Conservation (phyloP, 2,113 vertebrate species). For the Oncorhynchus tshawytscha region DNA sequence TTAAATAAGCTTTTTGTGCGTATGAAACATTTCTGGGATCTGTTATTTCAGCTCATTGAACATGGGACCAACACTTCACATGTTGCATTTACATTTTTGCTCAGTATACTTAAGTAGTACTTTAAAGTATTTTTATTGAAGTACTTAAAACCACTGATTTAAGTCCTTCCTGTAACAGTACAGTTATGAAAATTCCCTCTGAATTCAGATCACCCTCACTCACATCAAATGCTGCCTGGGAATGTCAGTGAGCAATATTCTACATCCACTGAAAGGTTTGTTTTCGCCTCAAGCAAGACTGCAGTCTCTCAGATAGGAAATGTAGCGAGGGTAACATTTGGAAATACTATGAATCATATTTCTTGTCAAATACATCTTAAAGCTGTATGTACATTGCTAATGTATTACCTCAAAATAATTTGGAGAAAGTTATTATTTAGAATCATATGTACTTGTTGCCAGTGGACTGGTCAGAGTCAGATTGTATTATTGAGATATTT, state of each 20-base stretch:
- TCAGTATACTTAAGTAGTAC: too few species aligned
- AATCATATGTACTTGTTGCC: neutral
- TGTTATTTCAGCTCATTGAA: too few species aligned
- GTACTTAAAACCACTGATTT: too few species aligned
- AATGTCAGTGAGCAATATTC: constrained; percentile 11
- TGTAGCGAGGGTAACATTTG: neutral
- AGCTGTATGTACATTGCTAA: neutral
- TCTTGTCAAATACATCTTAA: neutral
- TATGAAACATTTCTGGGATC: too few species aligned
- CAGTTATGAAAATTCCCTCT: neutral
- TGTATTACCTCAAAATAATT: neutral
- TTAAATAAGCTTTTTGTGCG: too few species aligned
- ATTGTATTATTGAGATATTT: neutral
- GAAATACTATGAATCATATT: neutral
- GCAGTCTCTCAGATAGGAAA: neutral
- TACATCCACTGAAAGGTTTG: constrained; percentile 9
- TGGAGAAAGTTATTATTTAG: neutral
- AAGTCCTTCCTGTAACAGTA: neutral
- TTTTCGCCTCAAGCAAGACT: constrained; percentile 4
- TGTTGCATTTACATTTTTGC: too few species aligned
- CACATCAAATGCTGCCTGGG: constrained; percentile 1
- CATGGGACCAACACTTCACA: too few species aligned
- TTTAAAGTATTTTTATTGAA: too few species aligned
- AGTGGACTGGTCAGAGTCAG: neutral
- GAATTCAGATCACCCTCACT: constrained; percentile 1